Conservation (phyloP, 2,888 invertebrate genomes). For the Leptura quadrifasciata region DNA sequence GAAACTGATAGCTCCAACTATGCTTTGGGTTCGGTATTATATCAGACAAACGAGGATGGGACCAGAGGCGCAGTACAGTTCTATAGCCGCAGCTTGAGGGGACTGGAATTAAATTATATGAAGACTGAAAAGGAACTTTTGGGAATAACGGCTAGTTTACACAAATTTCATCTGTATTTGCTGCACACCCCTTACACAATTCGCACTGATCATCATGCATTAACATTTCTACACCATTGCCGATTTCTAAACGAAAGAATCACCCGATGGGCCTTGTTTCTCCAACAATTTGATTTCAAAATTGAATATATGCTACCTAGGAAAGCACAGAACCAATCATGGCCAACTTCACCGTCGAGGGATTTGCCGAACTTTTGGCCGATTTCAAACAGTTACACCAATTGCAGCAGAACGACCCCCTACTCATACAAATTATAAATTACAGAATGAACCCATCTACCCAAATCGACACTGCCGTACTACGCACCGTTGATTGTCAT, state of each 20-base stretch:
- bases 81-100: not conserved
- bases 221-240: not conserved
- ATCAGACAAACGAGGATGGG: no score
- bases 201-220: not conserved
- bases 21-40: no score
- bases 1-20: no score
- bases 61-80: no score
- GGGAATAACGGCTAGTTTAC: not conserved
- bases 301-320: conserved; percentile 37
- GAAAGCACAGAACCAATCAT: not conserved
- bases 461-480: not conserved
- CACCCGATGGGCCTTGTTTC: no score
- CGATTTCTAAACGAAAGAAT: no score
- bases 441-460: not conserved
- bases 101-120: not conserved
- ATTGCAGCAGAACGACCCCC: not conserved
- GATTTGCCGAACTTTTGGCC: not conserved
- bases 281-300: no score
- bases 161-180: not conserved
- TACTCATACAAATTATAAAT: not conserved
- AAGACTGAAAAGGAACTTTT: not conserved
- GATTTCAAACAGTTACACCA: not conserved
- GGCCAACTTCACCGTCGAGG: not conserved
- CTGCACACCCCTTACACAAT: not conserved
- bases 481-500: not conserved